These are phyloP conservation scores for Caloenas nicobarica DNA, from an alignment of 2,113 vertebrate genomes.

Conservation along the genomic window DNA sequence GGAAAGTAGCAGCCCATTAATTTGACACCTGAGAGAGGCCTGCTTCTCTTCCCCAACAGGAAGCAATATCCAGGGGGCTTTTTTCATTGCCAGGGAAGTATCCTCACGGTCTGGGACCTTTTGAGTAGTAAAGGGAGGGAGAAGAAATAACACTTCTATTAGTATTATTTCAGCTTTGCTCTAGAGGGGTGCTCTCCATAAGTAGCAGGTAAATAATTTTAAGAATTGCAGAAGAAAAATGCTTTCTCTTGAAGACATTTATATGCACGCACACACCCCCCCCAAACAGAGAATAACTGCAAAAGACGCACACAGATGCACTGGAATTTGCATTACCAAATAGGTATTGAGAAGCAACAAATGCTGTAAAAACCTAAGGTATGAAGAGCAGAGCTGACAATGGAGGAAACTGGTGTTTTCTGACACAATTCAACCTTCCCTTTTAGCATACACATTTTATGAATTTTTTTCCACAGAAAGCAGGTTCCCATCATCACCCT, in stretches of 20 bases:
- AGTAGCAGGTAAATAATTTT: not conserved
- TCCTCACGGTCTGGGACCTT: not conserved
- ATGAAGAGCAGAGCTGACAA: not conserved
- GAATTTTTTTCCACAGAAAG: not conserved
- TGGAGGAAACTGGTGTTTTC: not conserved
- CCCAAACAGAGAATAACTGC: not conserved
- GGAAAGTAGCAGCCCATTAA: not conserved
- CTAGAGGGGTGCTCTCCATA: not conserved
- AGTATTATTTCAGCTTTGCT: not conserved
- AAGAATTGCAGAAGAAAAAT: not conserved
- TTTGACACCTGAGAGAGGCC: accelerated
- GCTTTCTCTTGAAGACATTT: not conserved
- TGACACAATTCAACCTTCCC: not conserved
- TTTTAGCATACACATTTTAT: not conserved
- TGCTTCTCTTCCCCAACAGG: not conserved
- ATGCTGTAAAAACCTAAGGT: not conserved
- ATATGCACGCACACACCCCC: accelerated
- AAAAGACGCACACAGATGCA: not conserved
- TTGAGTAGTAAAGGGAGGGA: not conserved
- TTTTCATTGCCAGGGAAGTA: not conserved
- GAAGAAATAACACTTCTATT: not conserved
- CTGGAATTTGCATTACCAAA: not conserved
- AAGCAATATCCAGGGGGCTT: not conserved
- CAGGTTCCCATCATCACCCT: not conserved
- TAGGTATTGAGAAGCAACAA: not conserved